Conservation (phyloP, 2,113 vertebrate species). For the Amazona guildingii region DNA sequence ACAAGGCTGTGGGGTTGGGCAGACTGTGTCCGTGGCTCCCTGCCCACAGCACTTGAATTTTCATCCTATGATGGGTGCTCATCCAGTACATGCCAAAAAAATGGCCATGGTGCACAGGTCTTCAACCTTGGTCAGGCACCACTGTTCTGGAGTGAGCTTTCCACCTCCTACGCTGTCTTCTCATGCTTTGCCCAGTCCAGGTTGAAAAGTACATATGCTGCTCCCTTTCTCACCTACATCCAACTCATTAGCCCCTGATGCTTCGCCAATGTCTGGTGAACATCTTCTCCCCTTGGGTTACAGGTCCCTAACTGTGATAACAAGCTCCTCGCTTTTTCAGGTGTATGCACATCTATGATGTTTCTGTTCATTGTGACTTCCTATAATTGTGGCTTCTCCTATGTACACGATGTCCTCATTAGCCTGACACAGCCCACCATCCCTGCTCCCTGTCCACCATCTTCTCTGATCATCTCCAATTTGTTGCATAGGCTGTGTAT, state of each 20-base stretch:
- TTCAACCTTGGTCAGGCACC: background rate
- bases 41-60: background rate
- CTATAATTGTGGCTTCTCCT: background rate
- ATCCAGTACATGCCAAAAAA: background rate
- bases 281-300: background rate
- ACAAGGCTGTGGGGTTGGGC: background rate
- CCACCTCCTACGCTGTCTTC: background rate
- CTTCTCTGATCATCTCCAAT: rapidly evolving
- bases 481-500: no score
- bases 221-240: background rate
- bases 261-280: background rate
- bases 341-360: background rate
- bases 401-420: background rate
- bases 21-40: background rate
- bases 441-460: background rate
- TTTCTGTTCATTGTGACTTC: background rate
- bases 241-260: background rate
- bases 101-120: rapidly evolving
- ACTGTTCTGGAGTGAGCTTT: background rate
- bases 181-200: background rate
- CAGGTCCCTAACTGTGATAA: background rate
- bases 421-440: background rate
- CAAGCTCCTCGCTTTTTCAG: background rate
- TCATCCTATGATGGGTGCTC: background rate
- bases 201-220: background rate